A percentile compares a stretch with the other conserved stretches of the same genome.
phyloP scores from a whole-genome alignment of 2,797 vertebrate species.

The Margarornis squamiger region DNA sequence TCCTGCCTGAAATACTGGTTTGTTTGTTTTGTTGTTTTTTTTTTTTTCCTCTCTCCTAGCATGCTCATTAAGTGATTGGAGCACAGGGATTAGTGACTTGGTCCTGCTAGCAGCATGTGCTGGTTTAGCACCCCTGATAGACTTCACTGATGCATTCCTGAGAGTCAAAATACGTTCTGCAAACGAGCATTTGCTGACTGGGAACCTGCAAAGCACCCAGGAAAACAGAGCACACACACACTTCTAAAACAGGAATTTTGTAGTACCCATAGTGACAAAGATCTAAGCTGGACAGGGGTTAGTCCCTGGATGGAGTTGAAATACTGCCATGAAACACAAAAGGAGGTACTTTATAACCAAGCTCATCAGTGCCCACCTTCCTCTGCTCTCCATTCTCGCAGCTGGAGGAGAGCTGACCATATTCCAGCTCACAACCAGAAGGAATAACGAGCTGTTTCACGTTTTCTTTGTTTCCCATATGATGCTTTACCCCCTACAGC shows the following conservation, averaged over 20 bases:
- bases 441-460: neutral
- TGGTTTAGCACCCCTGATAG: rapidly evolving
- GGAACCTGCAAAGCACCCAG: neutral
- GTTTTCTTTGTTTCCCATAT: neutral
- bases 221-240: rapidly evolving
- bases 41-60: neutral
- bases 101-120: neutral
- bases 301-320: neutral
- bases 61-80: neutral
- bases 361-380: neutral
- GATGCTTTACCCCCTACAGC: neutral
- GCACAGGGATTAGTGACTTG: neutral
- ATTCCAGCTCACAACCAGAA: neutral
- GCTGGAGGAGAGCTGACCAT: neutral
- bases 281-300: neutral
- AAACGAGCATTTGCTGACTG: neutral
- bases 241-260: neutral
- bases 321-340: neutral
- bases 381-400: neutral
- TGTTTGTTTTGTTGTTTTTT: rapidly evolving
- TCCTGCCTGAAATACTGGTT: neutral
- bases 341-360: neutral
- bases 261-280: neutral
- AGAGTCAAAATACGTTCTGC: neutral
- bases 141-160: neutral